Conservation (phyloP, 2,113 vertebrate genomes). For the Rattus rattus region DNA sequence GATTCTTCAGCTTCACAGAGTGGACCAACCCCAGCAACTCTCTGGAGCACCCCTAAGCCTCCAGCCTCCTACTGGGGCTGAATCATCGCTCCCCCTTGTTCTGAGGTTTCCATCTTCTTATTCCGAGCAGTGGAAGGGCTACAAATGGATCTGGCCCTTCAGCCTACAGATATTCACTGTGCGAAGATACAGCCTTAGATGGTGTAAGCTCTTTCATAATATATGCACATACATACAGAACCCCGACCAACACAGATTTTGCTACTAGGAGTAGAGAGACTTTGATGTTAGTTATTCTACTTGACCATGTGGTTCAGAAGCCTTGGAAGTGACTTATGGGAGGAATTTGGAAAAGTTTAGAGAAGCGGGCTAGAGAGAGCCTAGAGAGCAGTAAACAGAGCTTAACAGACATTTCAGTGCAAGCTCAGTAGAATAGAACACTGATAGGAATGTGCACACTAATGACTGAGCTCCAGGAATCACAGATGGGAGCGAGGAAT, state of each 20-base stretch:
- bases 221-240: background rate
- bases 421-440: background rate
- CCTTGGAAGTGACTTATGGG: background rate
- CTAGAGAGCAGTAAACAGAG: background rate
- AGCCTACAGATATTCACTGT: background rate
- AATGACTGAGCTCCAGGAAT: background rate
- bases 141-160: background rate
- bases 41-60: background rate
- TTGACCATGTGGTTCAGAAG: background rate
- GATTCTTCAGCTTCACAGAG: background rate
- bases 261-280: background rate
- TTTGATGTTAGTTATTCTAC: background rate
- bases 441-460: background rate
- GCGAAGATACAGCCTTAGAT: background rate
- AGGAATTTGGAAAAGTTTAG: background rate
- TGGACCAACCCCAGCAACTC: background rate
- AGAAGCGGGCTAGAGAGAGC: background rate
- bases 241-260: background rate
- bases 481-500: background rate
- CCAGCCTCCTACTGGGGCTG: background rate
- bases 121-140: background rate
- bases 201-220: background rate
- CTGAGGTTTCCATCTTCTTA: background rate
- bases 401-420: background rate
- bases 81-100: background rate